phyloP scores from a whole-genome alignment of 2,888 invertebrate genomes.

The Osedax fenrisi region DNA sequence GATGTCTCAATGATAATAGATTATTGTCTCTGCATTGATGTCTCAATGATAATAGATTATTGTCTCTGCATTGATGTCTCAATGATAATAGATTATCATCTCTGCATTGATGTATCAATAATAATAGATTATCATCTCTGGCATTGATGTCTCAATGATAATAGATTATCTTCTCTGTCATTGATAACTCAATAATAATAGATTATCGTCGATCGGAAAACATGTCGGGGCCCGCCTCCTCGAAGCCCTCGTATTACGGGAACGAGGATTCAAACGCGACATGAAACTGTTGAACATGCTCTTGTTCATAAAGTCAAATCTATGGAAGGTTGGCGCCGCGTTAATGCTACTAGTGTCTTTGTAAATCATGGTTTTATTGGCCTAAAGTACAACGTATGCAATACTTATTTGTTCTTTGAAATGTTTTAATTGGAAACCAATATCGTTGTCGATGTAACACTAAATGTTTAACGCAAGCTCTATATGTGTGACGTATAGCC shows the following conservation, averaged over 20 bases:
- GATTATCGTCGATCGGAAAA: conserved; percentile 81
- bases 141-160: not conserved
- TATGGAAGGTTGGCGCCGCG: conserved; percentile 86
- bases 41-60: too few relatives aligned
- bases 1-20: too few relatives aligned
- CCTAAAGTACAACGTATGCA: not conserved
- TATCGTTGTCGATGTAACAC: too few relatives aligned
- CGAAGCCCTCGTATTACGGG: conserved; percentile 82
- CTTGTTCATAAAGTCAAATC: conserved; percentile 80
- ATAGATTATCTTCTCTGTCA: not conserved
- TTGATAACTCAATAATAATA: conserved; percentile 46
- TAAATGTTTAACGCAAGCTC: too few relatives aligned
- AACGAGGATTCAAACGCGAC: conserved; percentile 83
- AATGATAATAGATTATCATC: not conserved
- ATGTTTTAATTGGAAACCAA: not conserved
- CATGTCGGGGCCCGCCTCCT: conserved; percentile 85
- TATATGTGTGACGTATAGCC: too few relatives aligned
- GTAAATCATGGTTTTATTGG: not conserved
- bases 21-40: too few relatives aligned
- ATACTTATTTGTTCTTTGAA: not conserved
- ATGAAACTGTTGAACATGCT: conserved; percentile 85
- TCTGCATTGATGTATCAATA: too few relatives aligned
- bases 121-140: too few relatives aligned
- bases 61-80: too few relatives aligned
- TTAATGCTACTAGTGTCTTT: not conserved